These are phyloP conservation scores for Thunnus maccoyii DNA, from an alignment of 2,113 vertebrate genomes.

Conservation along the genomic window DNA sequence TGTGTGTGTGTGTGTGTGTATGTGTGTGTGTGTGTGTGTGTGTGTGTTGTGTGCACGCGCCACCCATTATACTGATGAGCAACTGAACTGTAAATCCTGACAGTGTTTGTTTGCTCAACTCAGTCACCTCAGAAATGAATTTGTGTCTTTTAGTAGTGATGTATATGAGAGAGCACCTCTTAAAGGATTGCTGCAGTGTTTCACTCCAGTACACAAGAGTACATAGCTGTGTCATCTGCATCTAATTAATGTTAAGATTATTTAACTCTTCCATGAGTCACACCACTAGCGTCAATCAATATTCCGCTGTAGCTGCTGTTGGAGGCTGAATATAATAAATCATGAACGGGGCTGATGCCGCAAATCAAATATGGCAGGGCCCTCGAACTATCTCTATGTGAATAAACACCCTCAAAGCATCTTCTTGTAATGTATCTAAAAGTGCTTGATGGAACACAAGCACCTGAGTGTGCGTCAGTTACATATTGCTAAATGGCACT, in stretches of 20 bases:
- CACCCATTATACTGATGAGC: background rate
- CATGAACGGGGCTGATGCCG: background rate
- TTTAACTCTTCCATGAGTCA: conserved; percentile 13
- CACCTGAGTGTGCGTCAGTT: conserved; percentile 23
- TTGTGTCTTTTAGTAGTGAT: background rate
- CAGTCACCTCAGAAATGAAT: background rate
- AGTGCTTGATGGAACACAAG: background rate
- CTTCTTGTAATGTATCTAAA: background rate
- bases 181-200: background rate
- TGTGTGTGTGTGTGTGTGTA: too few relatives aligned
- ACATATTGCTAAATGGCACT: conserved; percentile 42
- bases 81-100: background rate
- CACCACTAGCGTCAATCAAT: conserved; percentile 15
- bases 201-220: conserved; percentile 1
- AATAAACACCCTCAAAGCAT: background rate
- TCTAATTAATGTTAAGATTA: conserved; percentile 27
- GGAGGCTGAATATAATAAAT: conserved; percentile 4
- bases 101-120: background rate
- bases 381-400: background rate
- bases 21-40: background rate
- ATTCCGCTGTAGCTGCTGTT: background rate
- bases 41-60: background rate
- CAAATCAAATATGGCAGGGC: background rate
- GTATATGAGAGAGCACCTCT: background rate
- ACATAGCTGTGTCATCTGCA: conserved; percentile 4